Evolutionary conservation across 2,797 vertebrate genomes (phyloP), one percentile per base, ranked within the genome.

Genomic region (Tinamus major): DNA sequence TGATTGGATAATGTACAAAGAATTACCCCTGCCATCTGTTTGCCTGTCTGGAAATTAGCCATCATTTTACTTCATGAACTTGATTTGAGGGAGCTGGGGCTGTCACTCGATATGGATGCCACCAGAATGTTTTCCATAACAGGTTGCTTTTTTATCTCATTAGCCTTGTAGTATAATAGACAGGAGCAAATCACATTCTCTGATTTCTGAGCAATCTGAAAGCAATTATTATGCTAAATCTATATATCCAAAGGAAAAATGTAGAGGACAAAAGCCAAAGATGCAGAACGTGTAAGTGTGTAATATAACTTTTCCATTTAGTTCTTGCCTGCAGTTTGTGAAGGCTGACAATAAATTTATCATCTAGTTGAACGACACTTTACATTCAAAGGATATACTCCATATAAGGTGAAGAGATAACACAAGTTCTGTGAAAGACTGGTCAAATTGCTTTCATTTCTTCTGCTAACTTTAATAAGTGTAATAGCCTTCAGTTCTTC

Each of bases 391-490:
- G 62, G 41, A 29, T 72, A 29, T 21, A 71, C 21, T 72, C 88
- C 26, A 26, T 20, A 85, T 39, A 79, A 42, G 23, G 20, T 6
- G 5, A 90, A 23, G 21, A 87, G 67, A 81, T 79, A 85, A 77
- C 77, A 75, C 44, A 93, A 27, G 3, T 56, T 87, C 84, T 64
- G 31, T 91, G 69, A 92, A 76, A 91, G 23, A 71, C 76, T 79
- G 63, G 33, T 84, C 74, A 94, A 88, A 69, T 31, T 74, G 39
- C 55, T 88, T 74, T 74, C 23, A 31, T 89, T 95, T 95, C 56
- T 95, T 92, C 35, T 21, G 72, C 48, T 80, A 46, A 79, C 39
- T 93, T 97, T 91, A 95, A 77, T 90, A 92, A 82, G 7, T 78
- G 35, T 81, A 94, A 88, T 48, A 93, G 64, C 27, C 24, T 93